Base-by-base conservation (phyloP, 2,888 invertebrate species). In the Blastobasis lacticolella region DNA sequence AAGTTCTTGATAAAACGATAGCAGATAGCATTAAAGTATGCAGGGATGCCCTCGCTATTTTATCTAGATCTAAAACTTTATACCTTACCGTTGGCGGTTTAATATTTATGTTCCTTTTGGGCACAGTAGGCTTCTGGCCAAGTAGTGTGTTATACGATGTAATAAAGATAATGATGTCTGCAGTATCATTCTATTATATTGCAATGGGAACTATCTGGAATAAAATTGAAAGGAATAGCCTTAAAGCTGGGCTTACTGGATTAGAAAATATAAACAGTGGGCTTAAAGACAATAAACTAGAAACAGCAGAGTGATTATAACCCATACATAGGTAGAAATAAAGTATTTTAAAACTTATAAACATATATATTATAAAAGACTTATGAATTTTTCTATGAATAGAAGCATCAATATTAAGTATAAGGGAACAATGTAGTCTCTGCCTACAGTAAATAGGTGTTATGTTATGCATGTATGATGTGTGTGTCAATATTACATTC, bases 141-240 rank as follows among this genome's bases (percentile, higher is more conserved):
- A 87, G 68, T 77, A 86, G 49, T 71, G 88, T 68, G 69, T 79
- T 70, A 64, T 91, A 68, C 49, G 90, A 92, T 63, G 66, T 93
- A 52, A 66, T 90, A 0, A 91, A 92, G 69, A 81, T 94, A 47
- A 60, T 93, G 6, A 73, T 94, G 48, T 92, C 92, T 36, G 91
- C 90, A 8, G 64, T 93, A 36, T 88, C 92, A 60, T 89, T 93
- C 49, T 95, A 94, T 69, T 90, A 90, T 57, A 58, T 94, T 10
- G 89, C 94, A 59, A 95, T 95, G 95, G 94, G 92, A 40, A 90
- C 94, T 0, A 71, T 96, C 57, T 96, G 96, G 95, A 94, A 95
- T 73, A 90, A 90, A 59, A 94, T 95, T 58, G 96, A 96, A 75
- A 89, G 89, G 60, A 94, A 96, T 77, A 94, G 93, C 45, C 86